These are phyloP conservation scores for Campoplex capitator DNA, from an alignment of 2,888 invertebrate species.

Conservation along the genomic window DNA sequence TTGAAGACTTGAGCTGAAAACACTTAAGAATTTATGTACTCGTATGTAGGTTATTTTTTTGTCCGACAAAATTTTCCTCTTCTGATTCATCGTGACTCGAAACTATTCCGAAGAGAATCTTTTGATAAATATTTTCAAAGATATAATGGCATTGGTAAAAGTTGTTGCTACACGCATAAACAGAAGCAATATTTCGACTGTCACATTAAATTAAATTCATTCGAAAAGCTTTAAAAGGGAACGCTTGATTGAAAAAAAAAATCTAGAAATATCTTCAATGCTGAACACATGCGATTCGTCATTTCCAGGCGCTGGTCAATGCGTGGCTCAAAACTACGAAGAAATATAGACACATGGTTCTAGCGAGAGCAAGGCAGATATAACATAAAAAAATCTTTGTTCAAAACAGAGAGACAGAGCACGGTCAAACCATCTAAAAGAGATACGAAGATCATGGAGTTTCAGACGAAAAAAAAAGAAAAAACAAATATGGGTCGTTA, in stretches of 20 bases:
- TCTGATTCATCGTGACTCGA: neutral
- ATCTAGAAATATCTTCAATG: neutral
- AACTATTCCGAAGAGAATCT: neutral
- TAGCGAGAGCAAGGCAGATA: neutral
- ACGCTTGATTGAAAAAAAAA: neutral
- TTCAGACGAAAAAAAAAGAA: constrained; percentile 5
- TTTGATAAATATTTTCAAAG: neutral
- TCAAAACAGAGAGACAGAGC: neutral
- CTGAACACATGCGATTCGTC: neutral
- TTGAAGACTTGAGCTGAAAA: neutral
- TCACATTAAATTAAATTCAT: neutral
- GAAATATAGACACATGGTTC: constrained; percentile 6
- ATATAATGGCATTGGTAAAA: neutral
- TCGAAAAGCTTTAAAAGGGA: neutral
- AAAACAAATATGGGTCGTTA: constrained; percentile 6
- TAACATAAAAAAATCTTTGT: neutral
- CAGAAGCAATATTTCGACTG: neutral
- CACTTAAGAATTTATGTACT: neutral
- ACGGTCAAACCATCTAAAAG: constrained; percentile 25
- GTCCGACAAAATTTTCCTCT: neutral
- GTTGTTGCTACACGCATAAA: neutral
- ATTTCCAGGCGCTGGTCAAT: neutral
- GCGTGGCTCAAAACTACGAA: neutral
- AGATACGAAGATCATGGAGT: constrained; percentile 25
- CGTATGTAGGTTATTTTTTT: neutral